Percentiles rank a stretch among this genome's conserved stretches.
Conservation (phyloP, 2,888 invertebrate genomes). For the Rotaria magnacalcarata region DNA sequence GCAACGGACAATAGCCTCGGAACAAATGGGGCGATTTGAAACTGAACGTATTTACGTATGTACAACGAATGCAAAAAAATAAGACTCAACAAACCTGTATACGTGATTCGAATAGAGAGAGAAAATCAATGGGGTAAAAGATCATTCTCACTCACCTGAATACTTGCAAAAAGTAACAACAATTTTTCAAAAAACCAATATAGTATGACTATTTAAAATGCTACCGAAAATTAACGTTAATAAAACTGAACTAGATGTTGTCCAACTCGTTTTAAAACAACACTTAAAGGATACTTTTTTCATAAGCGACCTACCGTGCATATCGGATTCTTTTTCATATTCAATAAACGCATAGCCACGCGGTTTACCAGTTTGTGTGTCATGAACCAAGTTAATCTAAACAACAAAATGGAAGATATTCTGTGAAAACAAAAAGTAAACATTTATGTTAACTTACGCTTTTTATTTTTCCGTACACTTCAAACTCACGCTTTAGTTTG, state of each 20-base stretch:
- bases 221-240: too few species aligned
- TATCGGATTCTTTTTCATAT: conserved; percentile 96
- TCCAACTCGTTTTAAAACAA: conserved; percentile 11
- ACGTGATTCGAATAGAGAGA: not conserved
- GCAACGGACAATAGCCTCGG: conserved; percentile 26
- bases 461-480: conserved; percentile 92
- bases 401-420: too few species aligned
- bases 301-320: conserved; percentile 83
- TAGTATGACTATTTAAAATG: too few species aligned
- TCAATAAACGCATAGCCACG: conserved; percentile 98
- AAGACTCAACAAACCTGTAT: not conserved
- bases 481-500: conserved; percentile 91
- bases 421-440: too few species aligned
- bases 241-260: not conserved
- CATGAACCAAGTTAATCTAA: conserved; percentile 81
- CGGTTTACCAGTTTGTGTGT: conserved; percentile 81
- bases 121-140: not conserved
- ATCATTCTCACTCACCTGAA: conserved; percentile 18
- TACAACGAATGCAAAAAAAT: not conserved
- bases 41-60: not conserved
- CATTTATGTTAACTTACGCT: conserved; percentile 67
- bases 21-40: not conserved
- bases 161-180: not conserved
- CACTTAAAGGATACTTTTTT: not conserved
- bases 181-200: not conserved